A percentile compares a stretch with the other conserved stretches of the same genome.
Conservation (phyloP, 2,113 vertebrate genomes). For the Electrona antarctica region DNA sequence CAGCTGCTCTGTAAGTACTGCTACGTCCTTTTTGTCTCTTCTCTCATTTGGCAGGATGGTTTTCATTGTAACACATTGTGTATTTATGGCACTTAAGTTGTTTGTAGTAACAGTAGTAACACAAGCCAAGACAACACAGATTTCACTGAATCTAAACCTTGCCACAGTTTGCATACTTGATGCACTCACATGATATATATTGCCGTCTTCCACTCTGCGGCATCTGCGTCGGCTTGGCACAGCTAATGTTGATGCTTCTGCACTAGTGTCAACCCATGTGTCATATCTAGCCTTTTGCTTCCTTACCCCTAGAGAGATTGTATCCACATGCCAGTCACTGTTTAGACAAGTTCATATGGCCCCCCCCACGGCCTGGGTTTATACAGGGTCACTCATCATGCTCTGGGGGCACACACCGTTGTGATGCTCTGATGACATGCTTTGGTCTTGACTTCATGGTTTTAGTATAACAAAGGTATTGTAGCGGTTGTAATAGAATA, state of each 20-base stretch:
- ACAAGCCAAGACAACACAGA: background rate
- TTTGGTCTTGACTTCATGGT: background rate
- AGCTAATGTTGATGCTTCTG: background rate
- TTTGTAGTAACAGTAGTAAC: background rate
- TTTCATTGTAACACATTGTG: constrained; percentile 18
- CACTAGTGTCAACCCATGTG: background rate
- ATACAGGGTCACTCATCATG: background rate
- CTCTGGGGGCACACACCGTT: background rate
- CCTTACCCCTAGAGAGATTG: background rate
- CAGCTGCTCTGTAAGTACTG: constrained; percentile 95
- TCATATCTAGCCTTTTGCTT: background rate
- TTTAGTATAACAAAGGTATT: background rate
- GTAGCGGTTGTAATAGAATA: too few species aligned
- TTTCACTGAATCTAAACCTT: constrained; percentile 5
- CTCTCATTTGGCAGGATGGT: background rate
- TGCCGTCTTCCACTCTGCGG: background rate
- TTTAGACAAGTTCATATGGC: background rate
- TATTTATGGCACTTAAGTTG: constrained; percentile 13
- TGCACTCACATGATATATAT: background rate
- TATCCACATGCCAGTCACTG: background rate
- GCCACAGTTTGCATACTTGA: background rate
- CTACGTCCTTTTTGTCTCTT: constrained; percentile 16
- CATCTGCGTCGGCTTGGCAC: background rate
- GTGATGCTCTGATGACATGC: too few species aligned
- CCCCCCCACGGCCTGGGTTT: background rate